Conservation (phyloP, 1,140 invertebrate species). For the Saccostrea echinata region DNA sequence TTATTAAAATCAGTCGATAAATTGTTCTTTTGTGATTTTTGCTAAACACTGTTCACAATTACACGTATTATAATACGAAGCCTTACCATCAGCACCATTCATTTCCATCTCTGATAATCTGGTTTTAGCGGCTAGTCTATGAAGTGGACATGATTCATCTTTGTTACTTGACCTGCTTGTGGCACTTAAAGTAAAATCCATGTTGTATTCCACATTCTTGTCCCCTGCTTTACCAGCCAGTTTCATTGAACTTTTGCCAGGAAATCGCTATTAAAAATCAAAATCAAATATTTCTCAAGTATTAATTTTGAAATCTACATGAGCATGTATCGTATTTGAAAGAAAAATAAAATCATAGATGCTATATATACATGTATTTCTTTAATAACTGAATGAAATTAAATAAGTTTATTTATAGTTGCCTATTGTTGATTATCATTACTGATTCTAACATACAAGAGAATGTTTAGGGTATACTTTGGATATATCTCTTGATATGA, state of each 20-base stretch:
- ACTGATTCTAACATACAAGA: too few relatives aligned
- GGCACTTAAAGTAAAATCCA: not conserved
- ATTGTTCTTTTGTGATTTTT: not conserved
- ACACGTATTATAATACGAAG: not conserved
- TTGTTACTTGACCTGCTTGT: too few relatives aligned
- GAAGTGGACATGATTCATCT: not conserved
- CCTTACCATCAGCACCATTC: not conserved
- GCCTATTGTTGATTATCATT: not conserved
- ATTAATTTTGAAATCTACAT: not conserved
- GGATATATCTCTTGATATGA: not conserved
- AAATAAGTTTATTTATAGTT: not conserved
- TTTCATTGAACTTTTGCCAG: not conserved
- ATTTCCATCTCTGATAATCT: constrained; percentile 2
- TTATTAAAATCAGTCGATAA: too few relatives aligned
- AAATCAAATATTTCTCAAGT: not conserved
- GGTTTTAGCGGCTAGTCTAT: constrained; percentile 33
- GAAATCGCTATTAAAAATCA: not conserved
- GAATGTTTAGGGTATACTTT: not conserved
- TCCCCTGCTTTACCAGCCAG: not conserved
- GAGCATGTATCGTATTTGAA: not conserved
- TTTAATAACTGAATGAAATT: not conserved
- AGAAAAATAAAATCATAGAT: not conserved
- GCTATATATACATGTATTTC: not conserved
- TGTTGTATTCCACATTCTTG: not conserved
- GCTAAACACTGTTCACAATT: not conserved